Evolutionary conservation across 2,888 invertebrate species (phyloP).

Genomic region (Pocota personata): DNA sequence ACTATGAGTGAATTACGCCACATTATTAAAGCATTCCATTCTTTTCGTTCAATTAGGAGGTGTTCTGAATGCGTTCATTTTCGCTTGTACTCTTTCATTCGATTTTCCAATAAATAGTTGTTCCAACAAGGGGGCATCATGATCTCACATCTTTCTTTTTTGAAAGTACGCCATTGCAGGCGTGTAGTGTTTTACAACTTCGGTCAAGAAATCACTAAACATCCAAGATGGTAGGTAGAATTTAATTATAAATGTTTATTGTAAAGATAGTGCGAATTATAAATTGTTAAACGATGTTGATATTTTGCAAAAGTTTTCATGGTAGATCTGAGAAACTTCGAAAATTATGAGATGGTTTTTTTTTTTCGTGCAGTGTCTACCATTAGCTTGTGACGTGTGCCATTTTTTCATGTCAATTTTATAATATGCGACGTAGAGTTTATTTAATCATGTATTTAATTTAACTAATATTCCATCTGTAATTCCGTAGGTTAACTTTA

Average conservation of each 20-base stretch:
- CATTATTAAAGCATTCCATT: neutral
- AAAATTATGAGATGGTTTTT: slow-evolving; percentile 77
- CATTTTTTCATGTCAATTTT: slow-evolving; percentile 16
- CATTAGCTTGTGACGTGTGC: slow-evolving; percentile 64
- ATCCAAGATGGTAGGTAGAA: slow-evolving; percentile 83
- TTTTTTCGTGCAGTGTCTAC: slow-evolving; percentile 82
- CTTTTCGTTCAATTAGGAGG: neutral
- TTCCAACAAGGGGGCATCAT: slow-evolving; percentile 39
- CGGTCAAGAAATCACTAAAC: slow-evolving; percentile 89
- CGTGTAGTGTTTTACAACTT: slow-evolving; percentile 90
- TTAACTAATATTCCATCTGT: neutral
- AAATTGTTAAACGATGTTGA: neutral
- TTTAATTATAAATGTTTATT: slow-evolving; percentile 37
- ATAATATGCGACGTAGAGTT: neutral
- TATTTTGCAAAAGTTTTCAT: slow-evolving; percentile 23
- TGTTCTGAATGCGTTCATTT: slow-evolving; percentile 14
- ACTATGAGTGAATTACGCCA: slow-evolving; percentile 1
- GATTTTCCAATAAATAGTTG: slow-evolving; percentile 49
- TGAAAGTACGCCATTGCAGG: slow-evolving; percentile 94
- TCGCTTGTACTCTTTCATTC: slow-evolving; percentile 38
- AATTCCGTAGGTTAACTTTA: slow-evolving; percentile 96
- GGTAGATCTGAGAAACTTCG: neutral
- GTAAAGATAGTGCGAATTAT: slow-evolving; percentile 49
- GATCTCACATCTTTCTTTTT: slow-evolving; percentile 85
- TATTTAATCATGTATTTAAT: neutral